Base-by-base conservation (phyloP, 2,888 invertebrate genomes). In the Rapana venosa region DNA sequence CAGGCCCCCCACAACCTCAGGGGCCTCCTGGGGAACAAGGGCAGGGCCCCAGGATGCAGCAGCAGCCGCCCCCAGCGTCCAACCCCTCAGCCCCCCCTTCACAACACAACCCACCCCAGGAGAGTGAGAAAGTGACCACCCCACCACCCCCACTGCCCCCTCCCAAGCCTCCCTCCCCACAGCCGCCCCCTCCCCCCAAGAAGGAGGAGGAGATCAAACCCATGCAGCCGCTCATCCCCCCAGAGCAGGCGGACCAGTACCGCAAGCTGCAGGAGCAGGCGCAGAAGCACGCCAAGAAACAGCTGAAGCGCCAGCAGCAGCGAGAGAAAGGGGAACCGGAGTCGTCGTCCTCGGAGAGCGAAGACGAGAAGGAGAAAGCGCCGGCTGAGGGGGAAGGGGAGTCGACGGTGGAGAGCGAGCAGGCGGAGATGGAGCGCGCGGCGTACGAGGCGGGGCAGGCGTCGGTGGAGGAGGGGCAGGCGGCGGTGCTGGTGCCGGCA, bases 251-350 rank as follows among this genome's bases (percentile, higher is more conserved):
- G 66, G 95, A 95, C 87, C 94, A 94, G 91, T 96, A 95, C 90
- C 94, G 95, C 88, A 93, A 92, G 93, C 90, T 92, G 58, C 95
- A 95, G 97, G 89, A 98, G 96, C 92, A 98, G 97, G 96, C 98
- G 97, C 94, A 98, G 96, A 93, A 98, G 97, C 96, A 98, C 96
- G 93, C 98, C 98, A 93, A 98, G 96, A 96, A 98, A 97, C 92
- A 98, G 96, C 94, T 98, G 97, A 92, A 93, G 84, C 91, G 93
- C 32, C 92, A 98, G 96, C 95, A 98, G 97, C 94, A 94, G 88
- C 92, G 93, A 58, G 94, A 93, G 47, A 93, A 93, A 11, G 95
- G 94, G 81, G 94, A 94, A 90, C 93, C 94, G 35, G 93, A 93
- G 74, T 93, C 93, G 83, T 93, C 94, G 13, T 93, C 93, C 20